Percentiles rank a stretch among this genome's conserved stretches.
These are phyloP conservation scores for Pseudeuparius sepicola DNA, from an alignment of 2,888 invertebrate species.

Conservation along the genomic window DNA sequence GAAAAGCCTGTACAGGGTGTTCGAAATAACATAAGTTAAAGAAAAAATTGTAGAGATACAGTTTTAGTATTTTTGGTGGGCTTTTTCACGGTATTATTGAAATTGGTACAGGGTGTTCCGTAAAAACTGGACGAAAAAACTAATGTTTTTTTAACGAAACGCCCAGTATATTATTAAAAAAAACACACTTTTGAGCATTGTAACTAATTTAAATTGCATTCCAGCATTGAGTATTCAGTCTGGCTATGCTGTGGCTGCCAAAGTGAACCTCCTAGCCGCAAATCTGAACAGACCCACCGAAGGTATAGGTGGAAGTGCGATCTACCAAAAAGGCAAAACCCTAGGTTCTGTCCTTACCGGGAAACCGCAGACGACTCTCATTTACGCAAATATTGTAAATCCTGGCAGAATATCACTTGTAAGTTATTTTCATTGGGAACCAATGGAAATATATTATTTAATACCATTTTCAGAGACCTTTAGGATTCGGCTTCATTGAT, in stretches of 20 bases:
- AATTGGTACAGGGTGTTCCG: too few relatives aligned
- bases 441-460: constrained; percentile 1
- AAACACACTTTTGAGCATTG: too few relatives aligned
- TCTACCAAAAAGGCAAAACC: constrained; percentile 24
- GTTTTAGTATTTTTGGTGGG: too few relatives aligned
- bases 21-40: too few relatives aligned
- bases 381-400: constrained; percentile 18
- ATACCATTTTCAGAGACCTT: constrained; percentile 18
- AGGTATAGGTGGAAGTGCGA: constrained; percentile 27
- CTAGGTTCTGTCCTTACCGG: constrained; percentile 21
- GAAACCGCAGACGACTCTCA: constrained; percentile 18
- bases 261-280: constrained; percentile 28
- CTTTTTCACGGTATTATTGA: too few relatives aligned
- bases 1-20: too few relatives aligned
- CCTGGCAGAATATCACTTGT: too few relatives aligned
- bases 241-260: constrained; percentile 26
- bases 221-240: constrained; percentile 22
- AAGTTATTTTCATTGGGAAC: constrained; percentile 2
- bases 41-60: too few relatives aligned
- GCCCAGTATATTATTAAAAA: too few relatives aligned
- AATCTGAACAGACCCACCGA: constrained; percentile 22
- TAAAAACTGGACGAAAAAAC: too few relatives aligned
- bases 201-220: too few relatives aligned
- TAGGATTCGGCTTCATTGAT: constrained; percentile 20
- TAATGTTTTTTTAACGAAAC: too few relatives aligned